Evolutionary conservation across 2,797 vertebrate species (phyloP), one percentile per base, ranked within the genome.

Genomic region (Botia almorhae): DNA sequence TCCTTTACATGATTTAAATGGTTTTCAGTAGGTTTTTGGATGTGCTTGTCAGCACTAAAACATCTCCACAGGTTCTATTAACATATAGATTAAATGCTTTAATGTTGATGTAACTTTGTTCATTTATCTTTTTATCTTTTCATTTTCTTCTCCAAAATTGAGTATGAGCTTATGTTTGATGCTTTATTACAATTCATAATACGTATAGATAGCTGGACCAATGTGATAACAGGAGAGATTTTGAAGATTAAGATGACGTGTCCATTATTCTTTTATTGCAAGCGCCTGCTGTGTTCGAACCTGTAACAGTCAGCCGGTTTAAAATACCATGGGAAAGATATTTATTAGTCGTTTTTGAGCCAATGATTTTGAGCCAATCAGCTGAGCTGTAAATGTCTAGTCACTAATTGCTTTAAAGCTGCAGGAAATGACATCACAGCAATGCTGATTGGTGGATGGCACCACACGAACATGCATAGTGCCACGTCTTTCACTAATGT

Each of bases 21-120:
- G 77, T 55, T 56, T 68, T 55, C 55, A 26, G 51, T 69, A 10
- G 19, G 23, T 13, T 68, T 67, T 68, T 68, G 48, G 7, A 56
- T 14, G 16, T 69, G 56, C 21, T 69, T 78, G 61, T 48, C 60
- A 56, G 13, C 5, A 46, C 4, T 58, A 8, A 55, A 71, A 63
- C 43, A 17, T 74, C 56, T 67, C 56, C 29, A 6, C 36, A 2
- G 13, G 11, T 43, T 55, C n/a, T 58, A 82, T 86, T 86, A 82
- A 82, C 85, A 86, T 84, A 82, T 82, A 84, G 74, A 84, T 84
- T 86, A 86, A 58, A 84, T 80, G 70, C 56, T 78, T 84, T 71
- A 43, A 73, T 77, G 71, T 78, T 63, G 17, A 46, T 1, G 11
- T 17, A 21, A 29, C 7, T 7, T 14, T 29, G 2, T 29, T 61